Conservation (phyloP, 1,140 invertebrate species). For the Drosophila yakuba region DNA sequence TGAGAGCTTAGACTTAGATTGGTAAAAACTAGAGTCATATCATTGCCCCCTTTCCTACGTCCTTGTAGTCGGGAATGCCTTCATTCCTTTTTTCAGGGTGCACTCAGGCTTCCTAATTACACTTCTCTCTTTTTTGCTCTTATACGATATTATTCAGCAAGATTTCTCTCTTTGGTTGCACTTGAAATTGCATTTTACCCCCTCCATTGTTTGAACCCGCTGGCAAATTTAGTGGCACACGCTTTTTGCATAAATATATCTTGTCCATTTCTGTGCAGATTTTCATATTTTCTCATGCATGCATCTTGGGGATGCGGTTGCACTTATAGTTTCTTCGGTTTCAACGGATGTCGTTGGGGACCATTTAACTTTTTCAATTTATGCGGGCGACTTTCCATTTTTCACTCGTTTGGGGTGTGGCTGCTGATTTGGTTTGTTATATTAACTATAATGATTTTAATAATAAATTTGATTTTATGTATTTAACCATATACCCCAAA, state of each 20-base stretch:
- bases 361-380: slow-evolving; percentile 37
- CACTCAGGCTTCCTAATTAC: slow-evolving; percentile 1
- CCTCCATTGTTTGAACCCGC: slow-evolving; percentile 4
- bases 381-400: slow-evolving; percentile 39
- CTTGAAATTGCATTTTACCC: slow-evolving; percentile 36
- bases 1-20: too few species aligned
- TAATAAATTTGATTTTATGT: too few species aligned
- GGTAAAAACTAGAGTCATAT: too few species aligned
- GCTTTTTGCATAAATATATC: slow-evolving; percentile 17
- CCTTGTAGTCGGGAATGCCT: slow-evolving; percentile 4
- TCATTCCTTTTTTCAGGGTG: slow-evolving; percentile 4
- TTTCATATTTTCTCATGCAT: slow-evolving; percentile 32
- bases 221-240: slow-evolving; percentile 39
- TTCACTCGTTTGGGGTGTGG: slow-evolving; percentile 11
- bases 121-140: slow-evolving; percentile 15
- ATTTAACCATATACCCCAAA: too few species aligned
- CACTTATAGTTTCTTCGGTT: slow-evolving; percentile 31
- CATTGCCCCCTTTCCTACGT: not conserved
- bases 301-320: slow-evolving; percentile 22
- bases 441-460: not conserved
- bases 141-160: slow-evolving; percentile 9
- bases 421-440: too few species aligned
- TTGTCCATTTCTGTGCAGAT: slow-evolving; percentile 36
- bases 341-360: slow-evolving; percentile 38
- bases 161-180: slow-evolving; percentile 28